Evolutionary conservation across 2,888 invertebrate species (phyloP).

Genomic region (Timema podura): DNA sequence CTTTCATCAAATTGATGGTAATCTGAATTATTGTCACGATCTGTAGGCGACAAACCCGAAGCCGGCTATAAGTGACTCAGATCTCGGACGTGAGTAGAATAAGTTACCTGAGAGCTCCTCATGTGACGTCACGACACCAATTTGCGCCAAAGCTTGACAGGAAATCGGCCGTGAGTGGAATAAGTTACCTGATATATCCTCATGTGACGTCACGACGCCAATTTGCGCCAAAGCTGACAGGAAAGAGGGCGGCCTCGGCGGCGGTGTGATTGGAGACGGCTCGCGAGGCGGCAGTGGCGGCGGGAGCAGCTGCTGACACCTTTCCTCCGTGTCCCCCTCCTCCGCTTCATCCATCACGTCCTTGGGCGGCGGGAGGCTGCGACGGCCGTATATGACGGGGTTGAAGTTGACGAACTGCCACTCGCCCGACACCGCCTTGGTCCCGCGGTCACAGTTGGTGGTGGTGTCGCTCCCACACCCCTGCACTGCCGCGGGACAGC

Average conservation of each 20-base stretch:
- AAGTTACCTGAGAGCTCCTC: too few relatives aligned
- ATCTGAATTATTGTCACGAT: too few relatives aligned
- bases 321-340: slow-evolving; percentile 20
- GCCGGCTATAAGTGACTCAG: too few relatives aligned
- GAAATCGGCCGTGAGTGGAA: too few relatives aligned
- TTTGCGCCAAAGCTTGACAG: too few relatives aligned
- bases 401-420: slow-evolving; percentile 45
- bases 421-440: slow-evolving; percentile 38
- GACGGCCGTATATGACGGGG: slow-evolving; percentile 37
- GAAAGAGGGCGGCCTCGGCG: slow-evolving; percentile 28
- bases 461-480: slow-evolving; percentile 40
- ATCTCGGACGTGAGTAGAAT: too few relatives aligned
- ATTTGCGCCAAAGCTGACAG: slow-evolving; percentile 22
- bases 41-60: too few relatives aligned
- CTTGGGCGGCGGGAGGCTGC: slow-evolving; percentile 10
- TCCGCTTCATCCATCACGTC: not conserved
- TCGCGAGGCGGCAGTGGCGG: slow-evolving; percentile 22
- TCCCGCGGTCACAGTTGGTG: slow-evolving; percentile 40
- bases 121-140: too few relatives aligned
- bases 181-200: too few relatives aligned
- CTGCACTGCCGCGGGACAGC: slow-evolving; percentile 43
- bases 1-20: too few relatives aligned
- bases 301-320: slow-evolving; percentile 18
- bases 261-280: slow-evolving; percentile 20
- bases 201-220: slow-evolving; percentile 14